Base-by-base conservation (phyloP, 2,888 invertebrate genomes). In the Sinopyrophorus schimmeli region DNA sequence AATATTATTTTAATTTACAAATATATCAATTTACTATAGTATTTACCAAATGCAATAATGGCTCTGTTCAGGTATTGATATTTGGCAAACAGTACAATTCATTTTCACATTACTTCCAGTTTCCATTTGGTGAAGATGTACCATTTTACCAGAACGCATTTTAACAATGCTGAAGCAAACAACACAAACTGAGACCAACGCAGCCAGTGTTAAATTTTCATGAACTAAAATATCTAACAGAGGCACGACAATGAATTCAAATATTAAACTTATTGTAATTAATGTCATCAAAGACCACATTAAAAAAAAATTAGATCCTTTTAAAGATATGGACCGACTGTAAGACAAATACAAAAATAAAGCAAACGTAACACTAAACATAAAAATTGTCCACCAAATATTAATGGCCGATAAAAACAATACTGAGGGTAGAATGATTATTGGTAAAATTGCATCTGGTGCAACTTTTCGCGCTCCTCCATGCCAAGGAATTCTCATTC, bases 1-100 rank as follows among this genome's bases (percentile, higher is more conserved):
- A 73, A 52, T 17, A 54, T 43, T 9, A 43, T 31, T 24, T 15
- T 21, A 44, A 43, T 27, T 12, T 18, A 14, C 31, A 2, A 23
- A 3, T n/a, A 9, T 14, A 10, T 21, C 7, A 11, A 9, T 7
- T 12, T 15, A 10, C 9, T 18, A 18, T 18, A 17, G 11, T 41
- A 69, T 76, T 70, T 74, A 86, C 89, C 89, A 90, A 67, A 83
- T 84, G 66, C 91, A 87, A 74, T 89, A 87, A 72, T 87, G 88
- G 67, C 86, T 88, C 61, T 87, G 80, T 57, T 86, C 83, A 53
- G 84, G 79, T 12, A 92, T 82, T 71, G 91, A 92, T 32, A 84
- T 82, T 66, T 90, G 85, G 70, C 95, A 96, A 43, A 88, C 79
- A 55, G 80, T 79, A 69, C 95, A 95, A 6, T 78, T 76, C 55